Percentiles rank a stretch among this genome's conserved stretches.
phyloP scores from a whole-genome alignment of 2,113 vertebrate genomes.

The Antigone vipio region DNA sequence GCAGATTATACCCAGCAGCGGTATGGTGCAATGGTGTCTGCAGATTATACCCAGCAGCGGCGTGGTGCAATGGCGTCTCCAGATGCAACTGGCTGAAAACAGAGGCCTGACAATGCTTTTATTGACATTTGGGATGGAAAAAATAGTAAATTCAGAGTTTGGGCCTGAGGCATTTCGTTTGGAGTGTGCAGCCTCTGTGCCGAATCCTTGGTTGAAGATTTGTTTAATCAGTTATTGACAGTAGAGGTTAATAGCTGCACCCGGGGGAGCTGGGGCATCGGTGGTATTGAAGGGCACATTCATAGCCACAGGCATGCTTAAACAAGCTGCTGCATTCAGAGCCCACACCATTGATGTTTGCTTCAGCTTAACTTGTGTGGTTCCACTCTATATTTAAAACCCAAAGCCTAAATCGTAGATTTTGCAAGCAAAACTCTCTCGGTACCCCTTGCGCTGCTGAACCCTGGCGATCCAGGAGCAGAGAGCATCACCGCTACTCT shows the following conservation, averaged over 20 bases:
- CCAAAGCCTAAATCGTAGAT: background rate
- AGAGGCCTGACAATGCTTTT: slow-evolving; percentile 36
- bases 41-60: background rate
- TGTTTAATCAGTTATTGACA: slow-evolving; percentile 54
- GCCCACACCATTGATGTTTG: background rate
- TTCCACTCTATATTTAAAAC: background rate
- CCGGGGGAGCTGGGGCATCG: background rate
- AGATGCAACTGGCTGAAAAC: background rate
- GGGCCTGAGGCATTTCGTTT: background rate
- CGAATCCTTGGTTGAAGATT: background rate
- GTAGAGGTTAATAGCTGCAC: slow-evolving; percentile 11
- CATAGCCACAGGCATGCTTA: background rate
- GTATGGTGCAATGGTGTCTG: background rate
- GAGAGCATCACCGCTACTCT: background rate
- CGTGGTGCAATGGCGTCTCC: background rate
- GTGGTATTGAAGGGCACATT: slow-evolving; percentile 2
- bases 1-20: background rate
- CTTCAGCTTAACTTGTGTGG: background rate
- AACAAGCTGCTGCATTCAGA: slow-evolving; percentile 32
- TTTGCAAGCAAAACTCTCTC: background rate
- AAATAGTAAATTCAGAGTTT: background rate
- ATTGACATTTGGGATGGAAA: slow-evolving; percentile 47
- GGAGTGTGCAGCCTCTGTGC: slow-evolving; percentile 7
- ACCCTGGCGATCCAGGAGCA: background rate
- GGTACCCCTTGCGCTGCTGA: accelerated